Base-by-base conservation (phyloP, 1,140 invertebrate species). In the Drosophila gunungcola region DNA sequence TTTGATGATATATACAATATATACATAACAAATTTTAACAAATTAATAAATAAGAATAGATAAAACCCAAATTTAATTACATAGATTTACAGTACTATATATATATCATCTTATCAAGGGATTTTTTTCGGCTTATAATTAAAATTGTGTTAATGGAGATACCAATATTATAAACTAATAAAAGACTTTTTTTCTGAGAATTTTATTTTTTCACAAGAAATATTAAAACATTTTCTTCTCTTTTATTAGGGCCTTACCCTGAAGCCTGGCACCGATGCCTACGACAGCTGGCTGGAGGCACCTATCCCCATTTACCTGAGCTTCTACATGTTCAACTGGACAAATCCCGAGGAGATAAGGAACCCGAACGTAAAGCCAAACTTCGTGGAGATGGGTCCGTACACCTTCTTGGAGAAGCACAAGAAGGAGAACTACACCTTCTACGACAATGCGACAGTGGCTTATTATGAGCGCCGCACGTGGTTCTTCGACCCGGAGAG, bases 291-390 rank as follows among this genome's bases (percentile, higher is more conserved):
- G 97, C 92, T 95, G 73, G 94, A 95, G 75, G 96, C 96, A 0
- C 95, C 96, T 0, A 94, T 97, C 45, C 96, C 96, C 0, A 95
- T 97, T 92, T 95, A 95, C 83, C 94, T 97, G n/a, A 95, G 95
- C 64, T 93, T 97, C 61, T 95, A 96, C 89, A 93, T 97, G 61
- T 97, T 96, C 86, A 97, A 97, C 91, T 97, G 96, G 96, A 97
- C 96, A 0, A 97, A 97, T 92, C 92, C 95, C 1, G 92, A 95
- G 13, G 92, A 95, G n/a, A 94, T 96, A 34, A 82, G 92, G 1
- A 90, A 93, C 49, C 69, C 80, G 6, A 74, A 78, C 3, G 91
- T 93, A 0, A 96, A 96, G 79, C 95, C 96, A 6, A 93, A 94
- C 34, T 95, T 96, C 62, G 92, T 93, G 45, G 94, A 96, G 93